Conservation (phyloP, 37 sponge, comb jelly and placozoan genomes). For the Mnemiopsis leidyi region DNA sequence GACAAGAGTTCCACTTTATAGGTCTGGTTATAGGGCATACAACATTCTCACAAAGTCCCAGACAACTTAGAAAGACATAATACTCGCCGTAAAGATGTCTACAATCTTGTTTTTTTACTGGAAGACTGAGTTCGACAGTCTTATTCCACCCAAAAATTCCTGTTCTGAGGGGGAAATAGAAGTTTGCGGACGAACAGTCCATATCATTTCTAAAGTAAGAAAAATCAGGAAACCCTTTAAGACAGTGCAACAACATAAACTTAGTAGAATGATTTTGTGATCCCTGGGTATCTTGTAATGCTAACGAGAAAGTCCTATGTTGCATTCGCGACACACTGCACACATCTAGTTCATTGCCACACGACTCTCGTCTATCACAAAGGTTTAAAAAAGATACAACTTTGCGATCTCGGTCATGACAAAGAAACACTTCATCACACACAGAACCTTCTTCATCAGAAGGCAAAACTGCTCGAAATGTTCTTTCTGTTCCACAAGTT, state of each 20-base stretch:
- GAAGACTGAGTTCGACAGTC: background rate
- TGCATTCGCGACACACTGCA: background rate
- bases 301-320: background rate
- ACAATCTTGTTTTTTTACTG: background rate
- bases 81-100: background rate
- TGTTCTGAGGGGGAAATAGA: background rate
- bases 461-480: background rate
- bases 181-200: background rate
- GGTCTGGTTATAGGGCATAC: background rate
- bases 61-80: conserved; percentile 1
- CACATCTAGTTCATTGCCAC: background rate
- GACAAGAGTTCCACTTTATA: background rate
- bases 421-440: background rate
- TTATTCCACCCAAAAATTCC: background rate
- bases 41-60: background rate
- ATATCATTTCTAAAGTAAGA: background rate
- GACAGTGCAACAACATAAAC: background rate
- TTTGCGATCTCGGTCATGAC: background rate
- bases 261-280: too few species aligned
- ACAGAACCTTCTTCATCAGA: background rate
- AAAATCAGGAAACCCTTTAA: background rate
- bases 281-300: background rate
- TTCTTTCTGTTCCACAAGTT: background rate
- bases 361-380: background rate
- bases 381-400: background rate